phyloP scores from a whole-genome alignment of 2,113 vertebrate species.

The Chelonoidis abingdonii region DNA sequence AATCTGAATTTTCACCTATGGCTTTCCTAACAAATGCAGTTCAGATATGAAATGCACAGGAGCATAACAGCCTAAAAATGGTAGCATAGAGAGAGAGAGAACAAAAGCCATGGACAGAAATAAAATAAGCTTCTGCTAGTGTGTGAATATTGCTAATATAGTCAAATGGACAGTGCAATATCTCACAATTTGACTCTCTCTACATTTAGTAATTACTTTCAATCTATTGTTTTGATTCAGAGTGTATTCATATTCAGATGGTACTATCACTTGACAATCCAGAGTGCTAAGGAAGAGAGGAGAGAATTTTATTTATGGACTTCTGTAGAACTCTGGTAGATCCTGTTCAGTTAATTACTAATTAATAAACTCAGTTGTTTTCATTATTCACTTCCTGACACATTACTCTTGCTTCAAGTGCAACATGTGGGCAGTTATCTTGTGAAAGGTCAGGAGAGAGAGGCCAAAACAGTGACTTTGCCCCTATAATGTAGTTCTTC shows the following conservation, averaged over 20 bases:
- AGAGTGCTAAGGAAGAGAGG: background rate
- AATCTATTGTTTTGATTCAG: background rate
- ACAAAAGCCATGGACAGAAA: background rate
- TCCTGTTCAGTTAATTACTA: background rate
- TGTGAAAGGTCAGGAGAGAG: background rate
- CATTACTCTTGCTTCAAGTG: background rate
- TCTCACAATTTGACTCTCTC: background rate
- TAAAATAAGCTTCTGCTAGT: background rate
- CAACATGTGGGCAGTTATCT: background rate
- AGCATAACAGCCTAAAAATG: background rate
- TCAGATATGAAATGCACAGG: background rate
- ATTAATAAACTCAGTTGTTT: background rate
- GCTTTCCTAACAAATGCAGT: background rate
- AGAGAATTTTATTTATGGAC: background rate
- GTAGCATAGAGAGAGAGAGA: background rate
- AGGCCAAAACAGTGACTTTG: background rate
- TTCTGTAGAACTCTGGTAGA: background rate
- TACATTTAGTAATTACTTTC: background rate
- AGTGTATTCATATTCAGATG: background rate
- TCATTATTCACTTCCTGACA: conserved; percentile 8
- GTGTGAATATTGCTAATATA: background rate
- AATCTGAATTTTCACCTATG: rapidly evolving
- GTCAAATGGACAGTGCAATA: background rate
- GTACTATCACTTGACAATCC: background rate
- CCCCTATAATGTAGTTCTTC: background rate